Evolutionary conservation across 2,113 vertebrate genomes (phyloP).

Genomic region (Calonectris borealis): DNA sequence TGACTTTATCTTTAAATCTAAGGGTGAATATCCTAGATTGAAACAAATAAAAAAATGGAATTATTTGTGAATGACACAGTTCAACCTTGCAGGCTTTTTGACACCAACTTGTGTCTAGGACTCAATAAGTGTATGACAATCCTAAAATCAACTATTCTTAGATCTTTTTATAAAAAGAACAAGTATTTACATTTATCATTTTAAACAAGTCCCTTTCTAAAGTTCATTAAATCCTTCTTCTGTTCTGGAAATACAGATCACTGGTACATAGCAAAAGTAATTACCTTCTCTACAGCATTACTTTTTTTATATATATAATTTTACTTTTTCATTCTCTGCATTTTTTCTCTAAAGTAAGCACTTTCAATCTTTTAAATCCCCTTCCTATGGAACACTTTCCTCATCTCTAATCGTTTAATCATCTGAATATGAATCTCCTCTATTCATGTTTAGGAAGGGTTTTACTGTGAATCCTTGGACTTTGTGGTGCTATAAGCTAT

Average conservation of each 20-base stretch:
- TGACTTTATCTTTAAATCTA: background rate
- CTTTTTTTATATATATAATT: background rate
- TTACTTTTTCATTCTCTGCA: background rate
- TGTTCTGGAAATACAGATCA: background rate
- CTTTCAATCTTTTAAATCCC: background rate
- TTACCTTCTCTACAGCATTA: background rate
- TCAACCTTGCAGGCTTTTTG: background rate
- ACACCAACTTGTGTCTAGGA: background rate
- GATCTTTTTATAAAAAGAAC: accelerated
- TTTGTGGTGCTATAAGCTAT: background rate
- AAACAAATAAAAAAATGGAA: background rate
- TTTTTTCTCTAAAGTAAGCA: background rate
- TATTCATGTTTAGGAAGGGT: background rate
- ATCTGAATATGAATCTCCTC: slow-evolving; percentile 2
- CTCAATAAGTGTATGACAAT: background rate
- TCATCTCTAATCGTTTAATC: background rate
- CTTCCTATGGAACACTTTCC: background rate
- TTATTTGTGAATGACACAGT: background rate
- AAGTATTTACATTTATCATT: background rate
- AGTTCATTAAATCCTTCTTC: background rate
- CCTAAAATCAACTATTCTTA: background rate
- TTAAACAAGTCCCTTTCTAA: background rate
- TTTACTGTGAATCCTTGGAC: slow-evolving; percentile 13
- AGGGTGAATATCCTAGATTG: background rate
- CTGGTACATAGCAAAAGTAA: background rate